Conservation (phyloP, 1,140 invertebrate species). For the Camponotus vicinus region DNA sequence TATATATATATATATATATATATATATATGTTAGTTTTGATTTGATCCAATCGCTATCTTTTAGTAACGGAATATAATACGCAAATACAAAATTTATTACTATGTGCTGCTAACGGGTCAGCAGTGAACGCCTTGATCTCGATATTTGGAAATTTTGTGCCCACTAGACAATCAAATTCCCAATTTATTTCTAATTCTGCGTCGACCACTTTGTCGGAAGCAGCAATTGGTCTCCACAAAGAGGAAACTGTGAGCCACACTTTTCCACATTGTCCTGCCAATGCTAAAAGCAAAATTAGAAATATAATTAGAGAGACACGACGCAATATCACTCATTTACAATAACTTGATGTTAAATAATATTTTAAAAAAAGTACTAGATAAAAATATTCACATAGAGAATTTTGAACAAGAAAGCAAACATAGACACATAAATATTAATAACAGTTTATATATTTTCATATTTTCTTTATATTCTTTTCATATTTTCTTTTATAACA, state of each 20-base stretch:
- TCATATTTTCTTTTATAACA: not conserved
- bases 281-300: constrained; percentile 66
- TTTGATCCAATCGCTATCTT: not conserved
- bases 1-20: not conserved
- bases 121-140: constrained; percentile 78
- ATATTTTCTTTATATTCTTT: constrained; percentile 12
- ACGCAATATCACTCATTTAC: not conserved
- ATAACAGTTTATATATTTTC: not conserved
- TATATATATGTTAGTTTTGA: not conserved
- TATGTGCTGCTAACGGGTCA: constrained; percentile 77
- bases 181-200: constrained; percentile 87
- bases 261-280: constrained; percentile 77
- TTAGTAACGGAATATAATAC: constrained; percentile 17
- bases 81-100: constrained; percentile 77
- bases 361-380: not conserved
- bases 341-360: not conserved
- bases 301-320: not conserved
- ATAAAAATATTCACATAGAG: constrained; percentile 3
- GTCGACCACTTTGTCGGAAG: constrained; percentile 81
- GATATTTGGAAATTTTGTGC: constrained; percentile 72
- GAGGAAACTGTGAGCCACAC: constrained; percentile 85
- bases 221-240: constrained; percentile 80
- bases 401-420: not conserved
- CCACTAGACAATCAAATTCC: constrained; percentile 83
- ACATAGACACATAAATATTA: not conserved